phyloP scores from a whole-genome alignment of 2,888 invertebrate genomes.

The Ormyrus nitidulus region DNA sequence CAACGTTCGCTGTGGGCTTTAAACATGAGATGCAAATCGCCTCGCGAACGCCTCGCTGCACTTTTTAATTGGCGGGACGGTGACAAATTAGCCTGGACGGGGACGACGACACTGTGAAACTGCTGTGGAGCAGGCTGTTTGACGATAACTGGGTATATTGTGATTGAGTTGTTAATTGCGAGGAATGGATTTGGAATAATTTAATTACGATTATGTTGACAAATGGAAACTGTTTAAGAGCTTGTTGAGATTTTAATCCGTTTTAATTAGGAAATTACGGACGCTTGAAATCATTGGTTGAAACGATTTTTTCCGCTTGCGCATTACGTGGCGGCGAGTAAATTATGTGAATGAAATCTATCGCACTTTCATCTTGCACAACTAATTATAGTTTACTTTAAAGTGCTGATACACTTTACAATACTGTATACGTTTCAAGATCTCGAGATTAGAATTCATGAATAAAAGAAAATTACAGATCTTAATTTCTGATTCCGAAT shows the following conservation, averaged over 20 bases:
- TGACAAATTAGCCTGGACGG: slow-evolving; percentile 26
- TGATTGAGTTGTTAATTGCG: too few species aligned
- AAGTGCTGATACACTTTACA: slow-evolving; percentile 27
- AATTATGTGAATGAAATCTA: slow-evolving; percentile 43
- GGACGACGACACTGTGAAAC: not conserved
- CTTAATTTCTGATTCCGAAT: slow-evolving; percentile 1
- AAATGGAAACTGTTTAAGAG: not conserved
- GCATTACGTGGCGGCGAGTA: slow-evolving; percentile 4
- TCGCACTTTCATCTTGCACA: slow-evolving; percentile 57
- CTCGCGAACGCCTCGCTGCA: not conserved
- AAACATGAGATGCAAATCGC: too few species aligned
- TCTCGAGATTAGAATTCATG: slow-evolving; percentile 41
- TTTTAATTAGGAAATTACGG: slow-evolving; percentile 8
- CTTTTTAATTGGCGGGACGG: slow-evolving; percentile 2
- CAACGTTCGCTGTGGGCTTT: not conserved
- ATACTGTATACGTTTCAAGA: slow-evolving; percentile 38
- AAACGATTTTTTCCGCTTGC: not conserved
- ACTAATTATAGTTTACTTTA: slow-evolving; percentile 48
- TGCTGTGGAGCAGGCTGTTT: not conserved
- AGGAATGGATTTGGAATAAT: too few species aligned
- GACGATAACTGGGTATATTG: not conserved
- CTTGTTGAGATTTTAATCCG: not conserved
- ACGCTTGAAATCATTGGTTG: not conserved
- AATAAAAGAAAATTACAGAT: slow-evolving; percentile 51
- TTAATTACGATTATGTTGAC: too few species aligned